Evolutionary conservation across 2,113 vertebrate genomes (phyloP).

Genomic region (Passer domesticus): DNA sequence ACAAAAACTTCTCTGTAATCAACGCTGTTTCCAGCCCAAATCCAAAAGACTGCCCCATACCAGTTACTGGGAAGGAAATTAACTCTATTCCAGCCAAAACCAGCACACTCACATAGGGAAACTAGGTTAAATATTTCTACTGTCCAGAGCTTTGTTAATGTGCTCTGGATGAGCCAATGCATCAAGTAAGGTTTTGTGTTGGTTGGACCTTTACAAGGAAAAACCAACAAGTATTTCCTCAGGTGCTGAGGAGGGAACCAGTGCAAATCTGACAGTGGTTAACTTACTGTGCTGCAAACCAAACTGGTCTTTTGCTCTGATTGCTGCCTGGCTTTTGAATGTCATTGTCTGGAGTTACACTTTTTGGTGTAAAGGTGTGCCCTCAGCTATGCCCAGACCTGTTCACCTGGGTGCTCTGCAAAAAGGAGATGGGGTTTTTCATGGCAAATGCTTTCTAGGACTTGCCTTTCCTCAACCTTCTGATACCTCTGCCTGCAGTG

Average conservation of each 20-base stretch:
- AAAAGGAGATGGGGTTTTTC: not conserved
- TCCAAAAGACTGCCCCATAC: not conserved
- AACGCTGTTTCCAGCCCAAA: not conserved
- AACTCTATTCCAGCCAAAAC: not conserved
- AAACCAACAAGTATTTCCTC: not conserved
- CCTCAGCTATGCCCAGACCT: not conserved
- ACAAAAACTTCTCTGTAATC: not conserved
- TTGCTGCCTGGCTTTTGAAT: not conserved
- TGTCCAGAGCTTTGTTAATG: not conserved
- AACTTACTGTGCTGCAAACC: not conserved
- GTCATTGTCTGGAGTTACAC: not conserved
- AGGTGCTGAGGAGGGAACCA: not conserved
- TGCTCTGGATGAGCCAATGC: not conserved
- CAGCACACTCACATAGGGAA: not conserved
- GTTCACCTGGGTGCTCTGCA: not conserved
- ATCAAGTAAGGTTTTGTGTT: not conserved
- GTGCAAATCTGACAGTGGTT: not conserved
- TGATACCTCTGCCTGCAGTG: not conserved
- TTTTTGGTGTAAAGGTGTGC: not conserved
- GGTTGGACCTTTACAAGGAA: not conserved
- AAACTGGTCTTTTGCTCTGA: not conserved
- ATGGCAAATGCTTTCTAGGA: not conserved
- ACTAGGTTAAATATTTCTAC: not conserved
- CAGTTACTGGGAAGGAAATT: not conserved
- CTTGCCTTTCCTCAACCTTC: not conserved